phyloP scores from a whole-genome alignment of 1,140 invertebrate genomes.

The Aporrectodea caliginosa region DNA sequence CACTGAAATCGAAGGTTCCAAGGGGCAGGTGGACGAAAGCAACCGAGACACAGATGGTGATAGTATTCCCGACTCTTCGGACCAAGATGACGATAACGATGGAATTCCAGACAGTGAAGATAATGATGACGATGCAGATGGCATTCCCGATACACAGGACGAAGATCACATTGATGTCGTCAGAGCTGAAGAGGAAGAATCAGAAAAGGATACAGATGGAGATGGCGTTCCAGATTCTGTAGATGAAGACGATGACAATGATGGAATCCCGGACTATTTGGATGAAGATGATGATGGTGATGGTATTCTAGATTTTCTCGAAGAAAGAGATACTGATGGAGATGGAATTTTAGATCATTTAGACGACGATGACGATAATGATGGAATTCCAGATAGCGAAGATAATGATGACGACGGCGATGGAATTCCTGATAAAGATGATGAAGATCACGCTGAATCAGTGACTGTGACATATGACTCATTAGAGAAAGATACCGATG shows the following conservation, averaged over 20 bases:
- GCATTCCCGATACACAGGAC: slow-evolving; percentile 26
- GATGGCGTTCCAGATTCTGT: neutral
- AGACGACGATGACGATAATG: neutral
- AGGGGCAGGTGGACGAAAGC: slow-evolving; percentile 19
- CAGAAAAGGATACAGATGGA: neutral
- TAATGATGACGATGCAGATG: slow-evolving; percentile 26
- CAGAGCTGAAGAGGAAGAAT: neutral
- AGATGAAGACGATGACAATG: neutral
- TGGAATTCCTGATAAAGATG: neutral
- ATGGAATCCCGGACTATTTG: slow-evolving; percentile 13
- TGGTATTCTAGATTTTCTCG: neutral
- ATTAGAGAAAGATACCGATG: slow-evolving; percentile 6
- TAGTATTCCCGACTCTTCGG: slow-evolving; percentile 29
- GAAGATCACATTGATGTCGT: slow-evolving; percentile 12
- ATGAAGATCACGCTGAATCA: neutral
- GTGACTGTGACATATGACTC: neutral
- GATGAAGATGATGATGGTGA: neutral
- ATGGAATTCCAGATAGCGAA: slow-evolving; percentile 1
- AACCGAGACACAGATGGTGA: slow-evolving; percentile 32
- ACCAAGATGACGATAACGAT: slow-evolving; percentile 33
- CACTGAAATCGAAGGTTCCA: slow-evolving; percentile 22
- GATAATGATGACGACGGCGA: slow-evolving; percentile 30
- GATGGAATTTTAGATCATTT: neutral
- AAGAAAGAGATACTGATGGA: neutral
- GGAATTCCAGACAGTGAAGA: slow-evolving; percentile 33